Base-by-base conservation (phyloP, 2,888 invertebrate genomes). In the Sisyra nigra region DNA sequence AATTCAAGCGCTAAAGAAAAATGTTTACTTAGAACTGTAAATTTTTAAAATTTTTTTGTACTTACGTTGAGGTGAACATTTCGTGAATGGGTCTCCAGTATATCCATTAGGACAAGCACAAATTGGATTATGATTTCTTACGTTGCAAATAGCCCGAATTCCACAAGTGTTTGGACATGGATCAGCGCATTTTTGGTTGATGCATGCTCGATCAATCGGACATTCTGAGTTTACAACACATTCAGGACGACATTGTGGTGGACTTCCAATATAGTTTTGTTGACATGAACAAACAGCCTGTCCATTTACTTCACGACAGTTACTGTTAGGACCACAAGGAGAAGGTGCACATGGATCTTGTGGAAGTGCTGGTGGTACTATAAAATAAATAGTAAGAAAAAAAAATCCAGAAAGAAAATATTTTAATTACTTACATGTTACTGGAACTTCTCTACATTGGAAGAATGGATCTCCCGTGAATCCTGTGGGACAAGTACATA, bases 221-320 rank as follows among this genome's bases (percentile, higher is more conserved):
- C 91, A 92, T 64, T 89, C 88, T 2, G 82, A 81, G 54, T 81
- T 88, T n/a, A 85, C 82, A 7, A 85, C 71, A 57, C 89, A 89
- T 58, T 88, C 85, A 5, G 88, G 88, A 47, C 85, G 67, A 56
- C 91, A 89, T 42, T 71, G 72, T 2, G 85, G 85, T 41, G 87
- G 87, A 47, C 75, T 75, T 44, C 85, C 86, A 40, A 80, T 70
- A 53, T 81, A 86, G 51, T 78, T 80, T 2, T 80, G 79, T 49
- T 80, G 67, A 54, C 88, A 91, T 1, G 86, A 84, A 58, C 89
- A 91, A 1, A 85, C 86, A 1, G 86, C 85, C 64, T 84, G 84
- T 52, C 71, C 68, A 53, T 85, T 82, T 6, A 81, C 74, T 53
- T 77, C 76, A 53, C 85, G 72, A 49, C 89, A 89, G 56, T 85